Conservation (phyloP, 2,113 vertebrate genomes). For the Bos taurus region DNA sequence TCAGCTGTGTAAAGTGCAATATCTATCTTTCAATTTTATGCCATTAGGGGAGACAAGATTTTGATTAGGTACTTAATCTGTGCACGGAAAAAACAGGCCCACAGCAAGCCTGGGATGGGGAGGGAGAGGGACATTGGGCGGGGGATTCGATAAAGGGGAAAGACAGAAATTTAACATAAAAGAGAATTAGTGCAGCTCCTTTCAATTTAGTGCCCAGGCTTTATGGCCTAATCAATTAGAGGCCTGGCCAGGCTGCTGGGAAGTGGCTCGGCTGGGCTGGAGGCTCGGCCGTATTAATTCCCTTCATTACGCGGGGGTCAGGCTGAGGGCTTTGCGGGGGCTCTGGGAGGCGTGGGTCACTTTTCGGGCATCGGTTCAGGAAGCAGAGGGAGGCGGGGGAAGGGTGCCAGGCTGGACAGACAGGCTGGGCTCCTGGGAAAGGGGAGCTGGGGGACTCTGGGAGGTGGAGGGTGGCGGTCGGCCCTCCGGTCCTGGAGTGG, state of each 20-base stretch:
- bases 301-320: slow-evolving; percentile 86
- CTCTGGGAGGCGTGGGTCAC: slow-evolving; percentile 77
- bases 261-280: slow-evolving; percentile 81
- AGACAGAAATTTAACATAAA: slow-evolving; percentile 92
- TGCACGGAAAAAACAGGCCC: slow-evolving; percentile 86
- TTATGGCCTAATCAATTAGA: slow-evolving; percentile 91
- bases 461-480: background rate
- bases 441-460: background rate
- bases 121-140: slow-evolving; percentile 83
- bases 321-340: slow-evolving; percentile 80
- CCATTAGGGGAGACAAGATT: slow-evolving; percentile 95
- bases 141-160: slow-evolving; percentile 87
- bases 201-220: slow-evolving; percentile 89
- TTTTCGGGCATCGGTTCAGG: slow-evolving; percentile 47
- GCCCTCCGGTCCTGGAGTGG: background rate
- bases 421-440: background rate
- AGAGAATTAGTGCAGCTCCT: slow-evolving; percentile 89
- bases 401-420: background rate
- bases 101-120: slow-evolving; percentile 84
- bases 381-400: background rate
- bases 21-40: slow-evolving; percentile 96
- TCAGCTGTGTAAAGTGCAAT: slow-evolving; percentile 96
- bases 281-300: slow-evolving; percentile 86
- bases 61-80: slow-evolving; percentile 98
- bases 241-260: slow-evolving; percentile 85